Evolutionary conservation across 2,113 vertebrate genomes (phyloP).

Genomic region (Limanda limanda): DNA sequence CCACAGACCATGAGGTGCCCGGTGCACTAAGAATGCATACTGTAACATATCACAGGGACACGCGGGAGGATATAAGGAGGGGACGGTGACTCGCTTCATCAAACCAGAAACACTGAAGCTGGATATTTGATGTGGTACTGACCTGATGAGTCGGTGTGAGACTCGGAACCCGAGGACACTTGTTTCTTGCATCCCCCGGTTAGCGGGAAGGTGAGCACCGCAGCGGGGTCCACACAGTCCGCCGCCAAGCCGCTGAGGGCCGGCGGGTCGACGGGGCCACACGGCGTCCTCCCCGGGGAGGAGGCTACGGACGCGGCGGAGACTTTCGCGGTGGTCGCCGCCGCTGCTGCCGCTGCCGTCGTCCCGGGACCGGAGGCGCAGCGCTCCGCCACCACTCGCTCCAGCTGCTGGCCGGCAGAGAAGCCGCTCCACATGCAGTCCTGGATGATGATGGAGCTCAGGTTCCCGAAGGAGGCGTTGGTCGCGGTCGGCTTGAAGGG

Average conservation of each 20-base stretch:
- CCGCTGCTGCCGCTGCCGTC: constrained; percentile 38
- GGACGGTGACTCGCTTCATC: neutral
- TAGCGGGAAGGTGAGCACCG: constrained; percentile 88
- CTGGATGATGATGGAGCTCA: constrained; percentile 91
- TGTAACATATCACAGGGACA: neutral
- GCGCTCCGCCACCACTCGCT: constrained; percentile 89
- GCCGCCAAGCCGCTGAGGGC: constrained; percentile 78
- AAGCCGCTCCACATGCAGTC: constrained; percentile 99
- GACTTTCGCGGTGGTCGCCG: constrained; percentile 34
- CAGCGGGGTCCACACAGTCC: constrained; percentile 89
- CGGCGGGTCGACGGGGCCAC: constrained; percentile 72
- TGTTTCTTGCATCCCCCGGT: constrained; percentile 86
- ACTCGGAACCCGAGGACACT: constrained; percentile 93
- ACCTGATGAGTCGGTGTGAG: constrained; percentile 93
- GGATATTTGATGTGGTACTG: constrained; percentile 67
- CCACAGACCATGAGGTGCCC: neutral
- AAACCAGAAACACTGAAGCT: neutral
- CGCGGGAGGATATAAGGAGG: neutral
- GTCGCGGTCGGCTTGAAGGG: constrained; percentile 81
- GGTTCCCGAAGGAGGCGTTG: constrained; percentile 85
- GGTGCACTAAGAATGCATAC: neutral
- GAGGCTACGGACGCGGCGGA: constrained; percentile 47
- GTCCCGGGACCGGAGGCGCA: constrained; percentile 75
- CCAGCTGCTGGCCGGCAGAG: constrained; percentile 89
- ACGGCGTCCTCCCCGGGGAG: constrained; percentile 62